phyloP scores from a whole-genome alignment of 2,113 vertebrate species.

The Triplophysa siluroides region DNA sequence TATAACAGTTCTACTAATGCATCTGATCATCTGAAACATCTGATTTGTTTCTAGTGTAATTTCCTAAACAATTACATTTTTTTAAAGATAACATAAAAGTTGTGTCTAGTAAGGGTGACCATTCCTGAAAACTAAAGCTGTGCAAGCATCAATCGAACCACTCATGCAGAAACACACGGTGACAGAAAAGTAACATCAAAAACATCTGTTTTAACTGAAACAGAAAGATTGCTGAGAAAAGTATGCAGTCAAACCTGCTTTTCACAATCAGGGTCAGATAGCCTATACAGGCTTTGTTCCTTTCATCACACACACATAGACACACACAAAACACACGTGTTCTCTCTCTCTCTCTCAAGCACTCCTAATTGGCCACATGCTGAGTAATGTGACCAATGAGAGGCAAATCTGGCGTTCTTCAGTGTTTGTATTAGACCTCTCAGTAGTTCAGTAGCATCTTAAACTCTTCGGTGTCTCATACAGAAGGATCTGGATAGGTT shows the following conservation, averaged over 20 bases:
- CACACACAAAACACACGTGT: background rate
- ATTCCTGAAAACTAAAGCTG: constrained; percentile 8
- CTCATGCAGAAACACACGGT: background rate
- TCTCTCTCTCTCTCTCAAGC: constrained; percentile 64
- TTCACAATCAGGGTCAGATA: background rate
- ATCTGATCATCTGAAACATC: too few species aligned
- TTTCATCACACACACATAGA: constrained; percentile 24
- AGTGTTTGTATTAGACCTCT: constrained; percentile 25
- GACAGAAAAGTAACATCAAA: constrained; percentile 35
- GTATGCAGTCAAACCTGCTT: constrained; percentile 1
- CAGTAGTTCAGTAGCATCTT: constrained; percentile 33
- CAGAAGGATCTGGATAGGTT: constrained; percentile 22
- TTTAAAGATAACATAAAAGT: background rate
- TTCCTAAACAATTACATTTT: background rate
- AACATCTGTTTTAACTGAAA: constrained; percentile 15
- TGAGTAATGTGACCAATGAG: constrained; percentile 91
- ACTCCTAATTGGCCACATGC: constrained; percentile 92
- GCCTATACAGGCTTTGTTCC: background rate
- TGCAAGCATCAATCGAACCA: constrained; percentile 30
- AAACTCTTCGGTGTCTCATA: constrained; percentile 29
- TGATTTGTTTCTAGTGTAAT: too few species aligned
- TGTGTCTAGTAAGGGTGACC: background rate
- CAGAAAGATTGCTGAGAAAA: background rate
- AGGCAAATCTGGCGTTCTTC: constrained; percentile 58
- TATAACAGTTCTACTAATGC: background rate